Base-by-base conservation (phyloP, 2,888 invertebrate species). In the Eubasilissa splendida region DNA sequence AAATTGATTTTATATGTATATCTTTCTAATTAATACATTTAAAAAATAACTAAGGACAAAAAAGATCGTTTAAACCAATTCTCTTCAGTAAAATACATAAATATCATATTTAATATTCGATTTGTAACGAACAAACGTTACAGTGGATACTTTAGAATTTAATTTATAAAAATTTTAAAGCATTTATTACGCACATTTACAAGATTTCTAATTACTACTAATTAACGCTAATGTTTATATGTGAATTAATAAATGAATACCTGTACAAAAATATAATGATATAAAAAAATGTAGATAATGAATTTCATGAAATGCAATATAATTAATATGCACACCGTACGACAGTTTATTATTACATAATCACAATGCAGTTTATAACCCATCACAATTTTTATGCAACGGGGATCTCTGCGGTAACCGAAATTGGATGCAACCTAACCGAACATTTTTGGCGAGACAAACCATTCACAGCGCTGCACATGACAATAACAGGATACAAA, bases 241-340 rank as follows among this genome's bases (percentile, higher is more conserved):
- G 22, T 22, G 8, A 22, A 60, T 60, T 60, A 10, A 9, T 10
- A 60, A 60, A 60, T 9, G 14, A 10, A 65, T 63, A 63, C 63
- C 22, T 14, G 1, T 31, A 11, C 4, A 63, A n/a, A n/a, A n/a
- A n/a, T n/a, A 56, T 12, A 56, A 4, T 56, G n/a, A 12, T 56
- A 7, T 56, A 56, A 3, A 12, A 56, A 12, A 56, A 56, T 56
- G 2, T 56, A 8, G 12, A 56, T 7, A 56, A 11, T 4, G 56
- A 56, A 56, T 56, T n/a, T 11, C n/a, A 56, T 56, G 56, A 2
- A 56, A n/a, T 8, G n/a, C 58, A 8, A 58, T 8, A 68, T 14
- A 50, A 52, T n/a, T n/a, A 68, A 68, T 68, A 14, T 68, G 31
- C 33, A 63, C 42, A 33, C 31, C 63, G 33, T 63, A 63, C 33